phyloP scores from a whole-genome alignment of 2,888 invertebrate species.

The Plusia festucae region DNA sequence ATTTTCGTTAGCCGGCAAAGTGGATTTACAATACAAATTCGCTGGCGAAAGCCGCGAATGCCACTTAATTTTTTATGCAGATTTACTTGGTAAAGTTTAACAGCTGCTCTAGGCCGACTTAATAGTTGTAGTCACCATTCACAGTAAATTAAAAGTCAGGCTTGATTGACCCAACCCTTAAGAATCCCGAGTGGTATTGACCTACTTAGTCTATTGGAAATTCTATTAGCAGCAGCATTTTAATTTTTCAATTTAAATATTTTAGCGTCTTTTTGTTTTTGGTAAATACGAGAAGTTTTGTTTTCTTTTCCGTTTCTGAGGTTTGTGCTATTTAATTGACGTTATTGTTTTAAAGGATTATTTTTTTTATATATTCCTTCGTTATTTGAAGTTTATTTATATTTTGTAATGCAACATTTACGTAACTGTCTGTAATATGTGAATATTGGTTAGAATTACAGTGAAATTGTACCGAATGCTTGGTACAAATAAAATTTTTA shows the following conservation, averaged over 20 bases:
- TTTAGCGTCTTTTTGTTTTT: slow-evolving; percentile 31
- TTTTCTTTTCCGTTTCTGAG: not conserved
- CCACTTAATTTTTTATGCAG: slow-evolving; percentile 77
- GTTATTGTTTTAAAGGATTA: too few relatives aligned
- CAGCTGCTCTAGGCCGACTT: slow-evolving; percentile 65
- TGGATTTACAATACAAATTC: slow-evolving; percentile 67
- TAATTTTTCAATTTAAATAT: slow-evolving; percentile 51
- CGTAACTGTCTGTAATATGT: too few relatives aligned
- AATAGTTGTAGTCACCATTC: slow-evolving; percentile 62
- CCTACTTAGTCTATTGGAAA: slow-evolving; percentile 62
- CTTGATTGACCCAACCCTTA: slow-evolving; percentile 68
- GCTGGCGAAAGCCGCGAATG: slow-evolving; percentile 60
- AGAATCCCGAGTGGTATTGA: slow-evolving; percentile 65
- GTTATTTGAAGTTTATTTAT: too few relatives aligned
- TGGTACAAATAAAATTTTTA: too few relatives aligned
- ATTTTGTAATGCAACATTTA: too few relatives aligned
- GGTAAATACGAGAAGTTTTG: not conserved
- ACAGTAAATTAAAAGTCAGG: slow-evolving; percentile 65
- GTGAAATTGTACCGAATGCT: too few relatives aligned
- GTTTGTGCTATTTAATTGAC: not conserved
- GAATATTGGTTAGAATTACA: too few relatives aligned
- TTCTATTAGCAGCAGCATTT: slow-evolving; percentile 50
- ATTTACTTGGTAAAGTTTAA: slow-evolving; percentile 73
- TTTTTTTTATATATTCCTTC: not conserved
- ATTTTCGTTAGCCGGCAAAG: slow-evolving; percentile 60